Evolutionary conservation across 2,113 vertebrate genomes (phyloP).

Genomic region (Capreolus pygargus): DNA sequence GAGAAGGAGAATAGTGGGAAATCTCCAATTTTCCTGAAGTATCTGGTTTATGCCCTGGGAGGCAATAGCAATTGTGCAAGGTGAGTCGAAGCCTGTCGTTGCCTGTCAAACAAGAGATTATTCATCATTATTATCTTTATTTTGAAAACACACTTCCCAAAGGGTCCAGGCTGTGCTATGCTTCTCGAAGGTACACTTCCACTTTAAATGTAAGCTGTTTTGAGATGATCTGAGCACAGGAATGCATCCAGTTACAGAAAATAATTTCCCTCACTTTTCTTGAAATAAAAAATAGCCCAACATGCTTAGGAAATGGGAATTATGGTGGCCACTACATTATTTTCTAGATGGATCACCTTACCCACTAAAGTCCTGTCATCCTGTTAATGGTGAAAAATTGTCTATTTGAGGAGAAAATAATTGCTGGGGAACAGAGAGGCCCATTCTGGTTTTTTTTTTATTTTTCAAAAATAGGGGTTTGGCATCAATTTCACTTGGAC

Average conservation of each 20-base stretch:
- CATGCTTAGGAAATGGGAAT: constrained; percentile 43
- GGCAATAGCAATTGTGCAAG: background rate
- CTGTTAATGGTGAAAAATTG: constrained; percentile 46
- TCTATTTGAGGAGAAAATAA: constrained; percentile 49
- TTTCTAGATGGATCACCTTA: constrained; percentile 60
- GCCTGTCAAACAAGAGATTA: background rate
- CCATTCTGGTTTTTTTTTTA: background rate
- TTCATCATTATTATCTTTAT: constrained; percentile 71
- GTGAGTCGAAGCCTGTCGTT: background rate
- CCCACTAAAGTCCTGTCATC: constrained; percentile 55
- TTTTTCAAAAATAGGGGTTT: background rate
- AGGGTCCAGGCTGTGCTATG: constrained; percentile 46
- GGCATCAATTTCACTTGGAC: background rate
- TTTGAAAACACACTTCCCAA: background rate
- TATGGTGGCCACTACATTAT: constrained; percentile 46
- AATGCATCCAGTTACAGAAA: background rate
- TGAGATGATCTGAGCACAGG: background rate
- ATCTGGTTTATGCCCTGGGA: background rate
- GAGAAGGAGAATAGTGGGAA: background rate
- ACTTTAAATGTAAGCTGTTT: constrained; percentile 31
- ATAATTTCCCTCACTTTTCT: constrained; percentile 12
- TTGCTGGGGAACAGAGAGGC: constrained; percentile 4
- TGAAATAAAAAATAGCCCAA: constrained; percentile 41
- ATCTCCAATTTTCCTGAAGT: background rate
- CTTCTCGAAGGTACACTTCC: constrained; percentile 42